A percentile compares a stretch with the other conserved stretches of the same genome.
phyloP scores from a whole-genome alignment of 2,113 vertebrate species.

The Choloepus hoffmanni region DNA sequence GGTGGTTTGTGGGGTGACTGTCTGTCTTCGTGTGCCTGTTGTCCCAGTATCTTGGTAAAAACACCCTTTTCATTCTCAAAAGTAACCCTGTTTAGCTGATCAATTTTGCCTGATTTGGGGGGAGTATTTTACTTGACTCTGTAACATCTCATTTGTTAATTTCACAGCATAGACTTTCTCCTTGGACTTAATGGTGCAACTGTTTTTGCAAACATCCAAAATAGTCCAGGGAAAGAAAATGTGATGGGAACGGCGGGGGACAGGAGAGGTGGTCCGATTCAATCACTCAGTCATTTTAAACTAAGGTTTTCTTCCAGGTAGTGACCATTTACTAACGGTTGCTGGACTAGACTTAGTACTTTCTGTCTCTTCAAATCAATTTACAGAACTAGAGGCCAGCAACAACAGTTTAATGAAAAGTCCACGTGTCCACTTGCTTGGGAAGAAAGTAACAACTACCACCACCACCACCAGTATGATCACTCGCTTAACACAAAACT shows the following conservation, averaged over 20 bases:
- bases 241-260: neutral
- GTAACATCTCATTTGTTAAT: neutral
- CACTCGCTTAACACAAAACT: neutral
- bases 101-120: neutral
- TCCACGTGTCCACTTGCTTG: neutral
- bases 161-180: neutral
- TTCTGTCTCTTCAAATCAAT: constrained; percentile 31
- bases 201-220: neutral
- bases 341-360: neutral
- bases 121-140: neutral
- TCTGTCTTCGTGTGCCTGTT: neutral
- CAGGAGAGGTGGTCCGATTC: neutral
- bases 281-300: neutral
- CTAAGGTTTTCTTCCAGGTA: neutral
- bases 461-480: neutral
- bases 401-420: neutral
- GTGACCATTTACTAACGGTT: neutral
- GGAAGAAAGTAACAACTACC: neutral
- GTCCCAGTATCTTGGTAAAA: neutral
- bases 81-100: neutral
- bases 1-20: no score
- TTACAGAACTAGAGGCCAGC: neutral
- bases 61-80: neutral
- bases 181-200: neutral
- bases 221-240: constrained; percentile 2